Evolutionary conservation across 1,140 invertebrate species (phyloP), one percentile per base, ranked within the genome.

Genomic region (Drosophila arizonae): DNA sequence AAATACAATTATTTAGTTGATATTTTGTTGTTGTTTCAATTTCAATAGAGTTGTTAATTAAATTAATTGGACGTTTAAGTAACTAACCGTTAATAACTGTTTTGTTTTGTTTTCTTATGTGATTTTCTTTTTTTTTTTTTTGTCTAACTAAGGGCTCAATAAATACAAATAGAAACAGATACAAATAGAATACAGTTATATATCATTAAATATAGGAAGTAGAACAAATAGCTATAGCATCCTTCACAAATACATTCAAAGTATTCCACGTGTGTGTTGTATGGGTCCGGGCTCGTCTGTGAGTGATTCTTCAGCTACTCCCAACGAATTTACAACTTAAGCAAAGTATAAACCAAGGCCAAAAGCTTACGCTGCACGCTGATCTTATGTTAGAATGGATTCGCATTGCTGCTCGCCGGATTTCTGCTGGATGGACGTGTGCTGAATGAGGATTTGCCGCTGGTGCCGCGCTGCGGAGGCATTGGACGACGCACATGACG

Each of bases 401-500:
- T 91, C 54, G 86, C 78, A 86, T 91, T 92, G 55, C 79, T 79
- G 70, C 79, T 81, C 43, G 90, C 79, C 72, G 90, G 80, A 76
- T 91, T 91, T 77, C 90, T 85, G 79, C 84, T 90, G 48, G 91
- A 92, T 11, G 90, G 81, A 28, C 91, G 89, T 41, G 90, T 89
- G 60, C 79, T 84, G 63, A 92, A 92, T 36, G 90, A 84, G 36
- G 90, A 85, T 43, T 91, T 91, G 58, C 91, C 90, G 70, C 92
- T 87, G 26, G 80, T 85, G 50, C 91, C 92, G 17, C 92, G 88
- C 55, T 85, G 88, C 65, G 81, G 82, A 60, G 91, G 76, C 76
- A 91, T 85, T 33, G 92, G 92, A 39, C 93, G 84, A 26, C 93
- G 85, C 1, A 92, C 92, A 79, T 93, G 94, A 33, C 95, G 92